These are phyloP conservation scores for Megastigmus dorsalis DNA, from an alignment of 2,888 invertebrate species.

Conservation along the genomic window DNA sequence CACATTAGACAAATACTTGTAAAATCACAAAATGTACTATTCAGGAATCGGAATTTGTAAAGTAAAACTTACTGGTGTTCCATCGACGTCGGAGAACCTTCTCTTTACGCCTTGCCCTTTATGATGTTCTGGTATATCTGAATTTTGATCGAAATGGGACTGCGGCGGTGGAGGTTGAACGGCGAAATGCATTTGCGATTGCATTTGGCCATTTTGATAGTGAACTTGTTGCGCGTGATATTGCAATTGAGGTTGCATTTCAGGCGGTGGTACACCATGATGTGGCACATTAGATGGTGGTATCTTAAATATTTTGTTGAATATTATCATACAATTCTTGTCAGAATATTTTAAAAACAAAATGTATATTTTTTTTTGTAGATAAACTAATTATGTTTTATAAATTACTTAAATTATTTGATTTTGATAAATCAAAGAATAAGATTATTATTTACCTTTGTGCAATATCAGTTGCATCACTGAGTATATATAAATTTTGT, in stretches of 20 bases:
- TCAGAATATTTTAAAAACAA: no score
- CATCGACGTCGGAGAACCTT: constrained; percentile 71
- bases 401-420: no score
- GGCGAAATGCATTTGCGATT: constrained; percentile 69
- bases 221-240: constrained; percentile 71
- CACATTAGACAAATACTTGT: neutral
- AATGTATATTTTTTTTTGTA: no score
- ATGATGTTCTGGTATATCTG: constrained; percentile 68
- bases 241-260: constrained; percentile 69
- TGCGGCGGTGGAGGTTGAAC: constrained; percentile 67
- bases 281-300: constrained; percentile 63
- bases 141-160: constrained; percentile 67
- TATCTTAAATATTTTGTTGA: no score
- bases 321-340: no score
- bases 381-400: no score
- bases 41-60: neutral
- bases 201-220: constrained; percentile 72
- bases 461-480: no score
- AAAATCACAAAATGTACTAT: no score
- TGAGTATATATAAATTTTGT: no score
- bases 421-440: no score
- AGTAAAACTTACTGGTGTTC: constrained; percentile 64
- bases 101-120: constrained; percentile 71
- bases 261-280: constrained; percentile 66
- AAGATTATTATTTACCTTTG: no score